A percentile compares a stretch with the other conserved stretches of the same genome.
Evolutionary conservation across 2,113 vertebrate genomes (phyloP).

Genomic region (Falcunculus frontatus): DNA sequence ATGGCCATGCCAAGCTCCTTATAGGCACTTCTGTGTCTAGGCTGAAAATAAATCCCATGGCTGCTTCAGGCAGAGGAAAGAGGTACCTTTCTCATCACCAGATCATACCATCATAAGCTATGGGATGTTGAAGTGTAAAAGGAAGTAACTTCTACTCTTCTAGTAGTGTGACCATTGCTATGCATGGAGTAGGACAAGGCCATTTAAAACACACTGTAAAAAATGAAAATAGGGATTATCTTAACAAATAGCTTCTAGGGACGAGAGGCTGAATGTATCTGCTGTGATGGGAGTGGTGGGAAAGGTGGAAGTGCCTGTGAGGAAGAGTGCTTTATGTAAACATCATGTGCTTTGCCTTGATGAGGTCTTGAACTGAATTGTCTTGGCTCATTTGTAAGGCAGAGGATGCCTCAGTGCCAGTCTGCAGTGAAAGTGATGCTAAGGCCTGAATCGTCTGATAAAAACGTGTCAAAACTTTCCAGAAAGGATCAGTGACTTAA

Average conservation of each 20-base stretch:
- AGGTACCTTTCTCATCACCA: not conserved
- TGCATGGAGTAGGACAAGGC: not conserved
- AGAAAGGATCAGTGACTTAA: not conserved
- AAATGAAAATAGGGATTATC: not conserved
- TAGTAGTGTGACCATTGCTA: not conserved
- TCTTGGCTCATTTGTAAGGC: not conserved
- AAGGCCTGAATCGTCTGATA: not conserved
- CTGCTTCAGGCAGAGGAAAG: not conserved
- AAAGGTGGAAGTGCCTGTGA: not conserved
- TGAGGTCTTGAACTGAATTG: not conserved
- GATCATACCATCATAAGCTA: not conserved
- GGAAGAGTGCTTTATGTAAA: not conserved
- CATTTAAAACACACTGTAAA: not conserved
- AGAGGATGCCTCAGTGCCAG: not conserved
- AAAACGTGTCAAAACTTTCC: not conserved
- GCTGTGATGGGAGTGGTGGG: not conserved
- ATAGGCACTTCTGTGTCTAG: not conserved
- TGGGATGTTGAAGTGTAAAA: not conserved
- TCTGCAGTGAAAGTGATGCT: not conserved
- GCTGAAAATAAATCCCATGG: not conserved
- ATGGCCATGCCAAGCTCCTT: not conserved
- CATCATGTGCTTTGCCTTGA: not conserved
- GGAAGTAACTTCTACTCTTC: not conserved
- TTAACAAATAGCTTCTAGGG: not conserved
- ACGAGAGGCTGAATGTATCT: not conserved